Evolutionary conservation across 2,888 invertebrate species (phyloP), one percentile per base, ranked within the genome.

Genomic region (Euzetes globulus): DNA sequence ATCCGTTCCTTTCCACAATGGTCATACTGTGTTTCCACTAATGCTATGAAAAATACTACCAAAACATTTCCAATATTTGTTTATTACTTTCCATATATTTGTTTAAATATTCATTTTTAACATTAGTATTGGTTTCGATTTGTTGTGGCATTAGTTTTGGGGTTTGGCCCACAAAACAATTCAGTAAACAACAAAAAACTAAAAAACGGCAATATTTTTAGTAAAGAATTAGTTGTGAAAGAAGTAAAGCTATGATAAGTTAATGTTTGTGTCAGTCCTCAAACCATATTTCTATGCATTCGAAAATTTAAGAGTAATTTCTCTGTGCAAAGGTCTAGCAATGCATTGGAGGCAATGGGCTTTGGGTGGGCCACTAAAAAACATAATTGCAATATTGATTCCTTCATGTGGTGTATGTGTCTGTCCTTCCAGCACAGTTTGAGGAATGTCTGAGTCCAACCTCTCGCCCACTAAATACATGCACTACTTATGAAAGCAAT

Each of bases 391-490:
- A 58, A 58, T 58, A 58, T 58, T 58, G 58, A 58, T 58, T 58
- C 58, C 58, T 27, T 25, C 58, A 58, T 58, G 58, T 58, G 58
- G 58, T 58, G 58, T 58, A 58, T 58, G 27, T 58, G 27, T 58
- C 58, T 58, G 58, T 58, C 58, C 58, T 27, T 25, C 11, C 15
- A 25, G 22, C 29, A 15, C 29, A 27, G 25, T 58, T 15, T 58
- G 58, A 58, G 58, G 58, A 25, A 58, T 58, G 25, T 19, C 58
- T 58, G 58, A 22, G 58, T 58, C 58, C 58, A 58, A 58, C 58
- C 58, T 58, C 58, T 58, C 58, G 58, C 58, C 58, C 58, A 58
- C 58, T 58, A 58, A 58, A 58, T 58, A 50, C n/a, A 50, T n/a
- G 50, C 50, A 50, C n/a, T 50, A 50, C 19, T 50, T 50, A 58